phyloP scores from a whole-genome alignment of 2,888 invertebrate genomes.

The Heliconius cydno region DNA sequence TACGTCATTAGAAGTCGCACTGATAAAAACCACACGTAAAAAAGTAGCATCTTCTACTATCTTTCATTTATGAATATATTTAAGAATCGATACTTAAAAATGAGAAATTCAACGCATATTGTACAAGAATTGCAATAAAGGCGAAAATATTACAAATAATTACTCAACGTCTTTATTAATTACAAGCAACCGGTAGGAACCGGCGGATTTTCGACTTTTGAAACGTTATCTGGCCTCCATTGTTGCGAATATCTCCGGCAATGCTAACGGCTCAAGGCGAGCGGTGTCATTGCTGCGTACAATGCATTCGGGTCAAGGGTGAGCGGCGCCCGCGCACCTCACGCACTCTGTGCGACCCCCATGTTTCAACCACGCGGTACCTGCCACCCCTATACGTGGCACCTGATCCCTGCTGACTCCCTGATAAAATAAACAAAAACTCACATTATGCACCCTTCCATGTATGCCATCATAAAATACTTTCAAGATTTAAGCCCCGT shows the following conservation, averaged over 20 bases:
- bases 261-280: conserved; percentile 83
- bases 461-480: conserved; percentile 58
- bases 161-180: conserved; percentile 75
- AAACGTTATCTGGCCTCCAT: conserved; percentile 83
- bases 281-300: conserved; percentile 83
- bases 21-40: conserved; percentile 38
- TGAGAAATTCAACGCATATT: conserved; percentile 40
- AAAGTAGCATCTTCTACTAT: background rate
- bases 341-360: conserved; percentile 56
- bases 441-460: conserved; percentile 71
- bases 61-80: background rate
- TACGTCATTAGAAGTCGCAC: conserved; percentile 56
- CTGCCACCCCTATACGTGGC: conserved; percentile 70
- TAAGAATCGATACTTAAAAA: conserved; percentile 28
- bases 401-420: conserved; percentile 66
- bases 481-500: conserved; percentile 60
- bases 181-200: conserved; percentile 71
- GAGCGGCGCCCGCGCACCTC: conserved; percentile 57
- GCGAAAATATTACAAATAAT: conserved; percentile 52
- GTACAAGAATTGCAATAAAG: conserved; percentile 47
- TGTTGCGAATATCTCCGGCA: conserved; percentile 84
- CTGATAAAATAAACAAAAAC: conserved; percentile 54
- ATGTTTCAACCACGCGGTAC: conserved; percentile 57
- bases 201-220: conserved; percentile 82
- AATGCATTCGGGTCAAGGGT: conserved; percentile 82